These are phyloP conservation scores for Mormyrops attenuatus DNA, from an alignment of 2,797 vertebrate genomes.

Conservation along the genomic window DNA sequence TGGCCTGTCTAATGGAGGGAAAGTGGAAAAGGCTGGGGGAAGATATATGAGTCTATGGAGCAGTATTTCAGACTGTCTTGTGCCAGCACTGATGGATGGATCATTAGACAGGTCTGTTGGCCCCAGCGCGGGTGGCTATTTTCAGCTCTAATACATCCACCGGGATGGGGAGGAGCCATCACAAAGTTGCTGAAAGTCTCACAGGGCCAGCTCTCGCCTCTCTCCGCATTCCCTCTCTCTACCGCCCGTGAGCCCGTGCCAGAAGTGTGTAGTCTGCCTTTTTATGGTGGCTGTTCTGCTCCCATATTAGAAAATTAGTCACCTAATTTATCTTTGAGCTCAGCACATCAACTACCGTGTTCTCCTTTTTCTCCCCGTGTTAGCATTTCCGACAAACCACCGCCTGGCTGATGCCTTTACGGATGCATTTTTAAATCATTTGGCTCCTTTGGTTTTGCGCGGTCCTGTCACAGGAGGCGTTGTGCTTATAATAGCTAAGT, in stretches of 20 bases:
- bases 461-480: not conserved
- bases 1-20: conserved; percentile 40
- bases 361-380: not conserved
- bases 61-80: conserved; percentile 61
- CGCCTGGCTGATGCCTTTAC: not conserved
- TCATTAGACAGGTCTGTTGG: conserved; percentile 67
- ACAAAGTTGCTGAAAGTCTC: conserved; percentile 43
- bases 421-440: not conserved
- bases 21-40: conserved; percentile 36
- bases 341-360: not conserved
- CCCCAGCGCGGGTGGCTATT: conserved; percentile 66
- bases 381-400: not conserved
- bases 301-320: not conserved
- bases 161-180: conserved; percentile 41
- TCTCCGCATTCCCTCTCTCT: not conserved
- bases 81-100: conserved; percentile 62
- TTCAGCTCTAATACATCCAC: conserved; percentile 60
- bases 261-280: not conserved
- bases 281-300: not conserved
- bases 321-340: not conserved
- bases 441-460: not conserved
- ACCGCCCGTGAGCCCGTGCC: not conserved
- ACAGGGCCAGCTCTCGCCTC: conserved; percentile 27
- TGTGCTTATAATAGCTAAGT: not conserved
- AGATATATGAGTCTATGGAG: conserved; percentile 46